These are phyloP conservation scores for Drosophila albomicans DNA, from an alignment of 1,140 invertebrate genomes.

Conservation along the genomic window DNA sequence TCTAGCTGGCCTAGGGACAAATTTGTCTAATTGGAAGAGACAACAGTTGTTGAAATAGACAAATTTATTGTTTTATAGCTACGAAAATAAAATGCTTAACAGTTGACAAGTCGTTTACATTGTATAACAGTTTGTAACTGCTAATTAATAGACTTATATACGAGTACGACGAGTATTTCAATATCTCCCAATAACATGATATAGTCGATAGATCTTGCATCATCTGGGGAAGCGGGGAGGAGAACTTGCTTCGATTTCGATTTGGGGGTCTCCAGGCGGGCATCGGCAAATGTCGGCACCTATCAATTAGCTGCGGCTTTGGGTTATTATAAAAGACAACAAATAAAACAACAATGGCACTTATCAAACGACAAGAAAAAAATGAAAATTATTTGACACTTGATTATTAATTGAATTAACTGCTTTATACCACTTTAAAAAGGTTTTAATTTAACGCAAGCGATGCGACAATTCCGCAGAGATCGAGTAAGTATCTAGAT, in stretches of 20 bases:
- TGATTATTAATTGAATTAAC: slow-evolving; percentile 77
- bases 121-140: slow-evolving; percentile 39
- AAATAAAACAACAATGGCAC: slow-evolving; percentile 22
- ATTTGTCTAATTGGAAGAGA: slow-evolving; percentile 62
- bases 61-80: slow-evolving; percentile 71
- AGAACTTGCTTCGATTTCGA: slow-evolving; percentile 3
- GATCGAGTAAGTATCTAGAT: slow-evolving; percentile 68
- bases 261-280: slow-evolving; percentile 3
- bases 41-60: slow-evolving; percentile 58
- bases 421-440: slow-evolving; percentile 77
- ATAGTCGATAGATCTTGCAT: slow-evolving; percentile 24
- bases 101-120: slow-evolving; percentile 40
- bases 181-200: slow-evolving; percentile 16
- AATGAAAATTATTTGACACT: slow-evolving; percentile 66
- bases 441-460: slow-evolving; percentile 54
- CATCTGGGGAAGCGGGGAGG: slow-evolving; percentile 2
- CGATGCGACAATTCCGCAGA: slow-evolving; percentile 35
- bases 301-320: slow-evolving; percentile 47
- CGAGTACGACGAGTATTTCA: background rate
- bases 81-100: slow-evolving; percentile 58
- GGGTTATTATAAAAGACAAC: slow-evolving; percentile 19
- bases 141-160: slow-evolving; percentile 55
- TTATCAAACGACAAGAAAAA: slow-evolving; percentile 44
- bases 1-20: slow-evolving; percentile 43
- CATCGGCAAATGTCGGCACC: slow-evolving; percentile 13